Conservation (phyloP, 2,113 vertebrate genomes). For the Melanocharis versteri region DNA sequence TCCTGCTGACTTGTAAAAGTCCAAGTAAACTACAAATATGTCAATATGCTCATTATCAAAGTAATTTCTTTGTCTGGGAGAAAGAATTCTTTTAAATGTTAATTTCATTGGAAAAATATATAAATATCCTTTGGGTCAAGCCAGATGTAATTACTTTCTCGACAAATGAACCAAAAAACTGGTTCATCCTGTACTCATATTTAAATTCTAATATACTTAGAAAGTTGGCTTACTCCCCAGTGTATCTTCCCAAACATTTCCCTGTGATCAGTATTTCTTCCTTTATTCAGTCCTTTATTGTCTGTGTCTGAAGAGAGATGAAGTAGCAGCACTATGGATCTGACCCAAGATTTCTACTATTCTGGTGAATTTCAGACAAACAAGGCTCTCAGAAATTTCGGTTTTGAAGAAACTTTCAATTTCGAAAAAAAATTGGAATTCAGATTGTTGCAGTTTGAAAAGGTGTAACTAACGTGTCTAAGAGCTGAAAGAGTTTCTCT, state of each 20-base stretch:
- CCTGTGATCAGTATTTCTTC: background rate
- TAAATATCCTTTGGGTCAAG: background rate
- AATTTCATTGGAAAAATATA: background rate
- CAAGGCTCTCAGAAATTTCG: background rate
- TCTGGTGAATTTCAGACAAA: background rate
- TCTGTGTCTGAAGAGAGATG: background rate
- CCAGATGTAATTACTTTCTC: background rate
- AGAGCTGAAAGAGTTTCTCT: background rate
- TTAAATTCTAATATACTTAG: background rate
- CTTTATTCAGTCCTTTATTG: background rate
- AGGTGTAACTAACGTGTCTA: background rate
- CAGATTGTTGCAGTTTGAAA: background rate
- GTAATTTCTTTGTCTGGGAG: background rate
- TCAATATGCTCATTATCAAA: background rate
- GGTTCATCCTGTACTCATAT: background rate
- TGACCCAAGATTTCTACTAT: background rate
- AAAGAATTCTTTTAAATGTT: background rate
- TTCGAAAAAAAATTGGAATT: background rate
- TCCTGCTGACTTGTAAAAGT: background rate
- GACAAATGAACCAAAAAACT: background rate
- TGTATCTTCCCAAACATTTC: background rate
- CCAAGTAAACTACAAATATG: background rate
- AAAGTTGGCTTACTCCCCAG: background rate
- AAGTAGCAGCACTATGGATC: fast-evolving
- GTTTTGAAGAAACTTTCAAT: background rate